Base-by-base conservation (phyloP, 2,888 invertebrate species). In the Morpho helenor region DNA sequence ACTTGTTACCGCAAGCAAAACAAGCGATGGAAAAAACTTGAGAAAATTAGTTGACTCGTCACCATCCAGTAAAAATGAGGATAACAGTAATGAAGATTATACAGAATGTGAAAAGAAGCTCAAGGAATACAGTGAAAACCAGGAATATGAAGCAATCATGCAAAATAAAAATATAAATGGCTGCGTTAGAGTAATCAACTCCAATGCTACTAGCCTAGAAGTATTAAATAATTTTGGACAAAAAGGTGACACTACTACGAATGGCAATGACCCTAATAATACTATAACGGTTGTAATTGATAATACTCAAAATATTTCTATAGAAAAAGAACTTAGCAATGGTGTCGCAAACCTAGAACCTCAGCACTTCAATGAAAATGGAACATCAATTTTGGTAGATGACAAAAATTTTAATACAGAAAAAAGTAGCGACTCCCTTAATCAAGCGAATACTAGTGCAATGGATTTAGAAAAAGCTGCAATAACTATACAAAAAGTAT, bases 401-500 rank as follows among this genome's bases (percentile, higher is more conserved):
- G 31, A 31, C 3, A 31, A 31, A 31, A 31, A 31, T 31, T 5
- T 31, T 31, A 5, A 31, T 31, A 31, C 5, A 5, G 5, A 31
- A n/a, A 52, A 45, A 22, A 42, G 47, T 16, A 48, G 10, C 53
- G 57, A 63, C 49, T 63, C 61, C 51, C 66, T 62, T 59, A 64
- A 68, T 55, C 68, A 64, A 7, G 49, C 49, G 16, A 53, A 58
- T 59, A 60, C 65, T 52, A 77, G 70, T 66, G 65, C 68, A 62
- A 78, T 93, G 90, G 80, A 91, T 71, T 73, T 92, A 72, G 83
- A 92, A 83, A 83, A 85, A 62, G 83, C 92, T 39, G 91, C 92
- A 39, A 75, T 92, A 55, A 91, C 92, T n/a, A 92, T 92, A 69
- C 92, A 92, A 74, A 90, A 92, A 76, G 91, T 92, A 54, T 91